These are phyloP conservation scores for Halcyon senegalensis DNA, from an alignment of 2,113 vertebrate species.

Conservation along the genomic window DNA sequence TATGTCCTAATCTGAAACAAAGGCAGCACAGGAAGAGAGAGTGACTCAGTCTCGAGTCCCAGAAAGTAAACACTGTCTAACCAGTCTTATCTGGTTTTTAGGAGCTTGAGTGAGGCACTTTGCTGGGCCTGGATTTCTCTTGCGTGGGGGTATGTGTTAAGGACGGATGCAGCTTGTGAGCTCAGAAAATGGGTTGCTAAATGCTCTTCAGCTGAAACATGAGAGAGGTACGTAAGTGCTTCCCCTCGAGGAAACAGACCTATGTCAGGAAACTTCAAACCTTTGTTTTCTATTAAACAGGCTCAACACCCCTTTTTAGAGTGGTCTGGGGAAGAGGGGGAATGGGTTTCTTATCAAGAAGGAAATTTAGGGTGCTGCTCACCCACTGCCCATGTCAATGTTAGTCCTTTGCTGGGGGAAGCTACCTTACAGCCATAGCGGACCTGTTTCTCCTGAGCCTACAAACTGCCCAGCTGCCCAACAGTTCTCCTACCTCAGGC, in stretches of 20 bases:
- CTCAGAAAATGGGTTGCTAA: neutral
- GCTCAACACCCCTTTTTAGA: neutral
- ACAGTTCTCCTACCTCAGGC: neutral
- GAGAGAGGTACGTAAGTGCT: rapidly evolving
- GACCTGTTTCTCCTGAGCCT: neutral
- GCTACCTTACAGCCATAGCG: rapidly evolving
- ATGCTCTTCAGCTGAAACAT: neutral
- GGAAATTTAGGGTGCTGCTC: neutral
- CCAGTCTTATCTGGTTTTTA: conserved; percentile 32
- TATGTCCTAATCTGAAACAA: conserved; percentile 50
- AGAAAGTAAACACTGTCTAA: conserved; percentile 36
- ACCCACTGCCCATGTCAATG: neutral
- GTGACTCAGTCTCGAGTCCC: conserved; percentile 45
- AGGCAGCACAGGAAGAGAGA: conserved; percentile 41
- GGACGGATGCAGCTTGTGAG: neutral
- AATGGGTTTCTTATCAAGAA: neutral
- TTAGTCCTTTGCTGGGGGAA: neutral
- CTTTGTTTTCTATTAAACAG: neutral
- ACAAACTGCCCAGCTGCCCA: neutral
- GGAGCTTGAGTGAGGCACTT: neutral
- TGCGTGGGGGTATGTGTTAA: rapidly evolving
- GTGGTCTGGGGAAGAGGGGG: neutral
- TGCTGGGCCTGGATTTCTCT: neutral
- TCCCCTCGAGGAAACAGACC: rapidly evolving
- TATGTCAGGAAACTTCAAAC: neutral